These are phyloP conservation scores for Eupsilia transversa DNA, from an alignment of 2,888 invertebrate genomes.

Conservation along the genomic window DNA sequence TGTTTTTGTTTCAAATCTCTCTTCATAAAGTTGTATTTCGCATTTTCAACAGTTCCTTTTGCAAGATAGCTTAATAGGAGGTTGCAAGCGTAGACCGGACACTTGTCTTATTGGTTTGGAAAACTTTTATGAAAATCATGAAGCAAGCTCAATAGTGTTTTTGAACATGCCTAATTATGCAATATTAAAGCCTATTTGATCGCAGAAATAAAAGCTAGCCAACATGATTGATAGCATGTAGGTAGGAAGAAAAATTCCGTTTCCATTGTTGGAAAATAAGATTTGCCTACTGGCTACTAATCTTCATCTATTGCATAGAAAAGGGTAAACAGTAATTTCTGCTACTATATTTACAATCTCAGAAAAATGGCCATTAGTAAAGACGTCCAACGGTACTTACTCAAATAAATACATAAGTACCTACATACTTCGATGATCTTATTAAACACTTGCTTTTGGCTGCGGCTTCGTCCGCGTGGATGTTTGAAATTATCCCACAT, in stretches of 20 bases:
- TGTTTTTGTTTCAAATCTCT: slow-evolving; percentile 54
- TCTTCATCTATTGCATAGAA: neutral
- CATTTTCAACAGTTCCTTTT: slow-evolving; percentile 36
- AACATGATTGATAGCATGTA: neutral
- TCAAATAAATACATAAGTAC: neutral
- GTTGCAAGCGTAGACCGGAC: neutral
- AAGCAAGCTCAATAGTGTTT: neutral
- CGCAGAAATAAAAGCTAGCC: neutral
- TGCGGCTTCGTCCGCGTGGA: no score
- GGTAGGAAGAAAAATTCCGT: neutral
- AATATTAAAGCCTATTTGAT: neutral
- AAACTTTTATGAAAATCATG: neutral
- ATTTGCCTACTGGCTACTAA: neutral
- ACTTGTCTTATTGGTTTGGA: neutral
- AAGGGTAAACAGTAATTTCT: neutral
- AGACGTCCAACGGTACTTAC: neutral
- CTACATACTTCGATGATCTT: neutral
- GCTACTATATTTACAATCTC: neutral
- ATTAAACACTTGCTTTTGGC: no score
- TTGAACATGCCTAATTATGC: no score
- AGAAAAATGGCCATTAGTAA: neutral
- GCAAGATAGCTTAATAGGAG: slow-evolving; percentile 7
- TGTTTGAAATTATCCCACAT: no score
- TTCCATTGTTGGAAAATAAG: neutral
- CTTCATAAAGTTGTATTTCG: slow-evolving; percentile 26